Percentiles rank a stretch among this genome's conserved stretches.
Conservation (phyloP, 23 tunicate species). For the Ascidia mentula region DNA sequence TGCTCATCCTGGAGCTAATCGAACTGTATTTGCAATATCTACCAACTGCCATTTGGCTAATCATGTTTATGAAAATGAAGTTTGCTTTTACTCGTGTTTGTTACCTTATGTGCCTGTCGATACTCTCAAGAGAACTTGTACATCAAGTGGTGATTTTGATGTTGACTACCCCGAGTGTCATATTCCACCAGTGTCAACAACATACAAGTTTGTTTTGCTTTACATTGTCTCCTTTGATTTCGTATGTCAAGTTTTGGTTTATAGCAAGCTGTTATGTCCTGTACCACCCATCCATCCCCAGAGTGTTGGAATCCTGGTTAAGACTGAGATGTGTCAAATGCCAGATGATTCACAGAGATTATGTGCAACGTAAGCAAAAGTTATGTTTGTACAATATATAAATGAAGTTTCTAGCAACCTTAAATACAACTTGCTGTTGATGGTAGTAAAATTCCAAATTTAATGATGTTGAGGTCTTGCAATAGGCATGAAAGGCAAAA, state of each 20-base stretch:
- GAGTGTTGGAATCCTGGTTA: neutral
- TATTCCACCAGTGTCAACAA: constrained; percentile 30
- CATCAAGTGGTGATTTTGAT: constrained; percentile 25
- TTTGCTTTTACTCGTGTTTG: constrained; percentile 24
- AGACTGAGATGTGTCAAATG: constrained; percentile 5
- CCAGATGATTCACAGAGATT: constrained; percentile 10
- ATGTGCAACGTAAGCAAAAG: constrained; percentile 37
- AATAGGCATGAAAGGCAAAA: no score
- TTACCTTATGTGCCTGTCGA: constrained; percentile 19
- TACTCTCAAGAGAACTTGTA: constrained; percentile 32
- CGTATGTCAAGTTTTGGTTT: neutral
- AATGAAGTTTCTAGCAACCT: no score
- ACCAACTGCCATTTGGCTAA: constrained; percentile 20
- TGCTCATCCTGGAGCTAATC: neutral
- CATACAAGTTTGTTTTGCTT: neutral
- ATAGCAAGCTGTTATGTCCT: constrained; percentile 14
- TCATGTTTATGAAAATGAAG: neutral
- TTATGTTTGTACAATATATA: no score
- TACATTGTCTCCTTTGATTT: neutral
- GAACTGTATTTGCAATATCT: constrained; percentile 12
- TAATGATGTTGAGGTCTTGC: no score
- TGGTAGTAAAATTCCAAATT: no score
- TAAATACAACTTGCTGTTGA: no score
- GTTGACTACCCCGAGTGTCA: constrained; percentile 33
- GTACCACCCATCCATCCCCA: constrained; percentile 36